A percentile compares a stretch with the other conserved stretches of the same genome.
These are phyloP conservation scores for Argya squamiceps DNA, from an alignment of 2,797 vertebrate species.

Conservation along the genomic window DNA sequence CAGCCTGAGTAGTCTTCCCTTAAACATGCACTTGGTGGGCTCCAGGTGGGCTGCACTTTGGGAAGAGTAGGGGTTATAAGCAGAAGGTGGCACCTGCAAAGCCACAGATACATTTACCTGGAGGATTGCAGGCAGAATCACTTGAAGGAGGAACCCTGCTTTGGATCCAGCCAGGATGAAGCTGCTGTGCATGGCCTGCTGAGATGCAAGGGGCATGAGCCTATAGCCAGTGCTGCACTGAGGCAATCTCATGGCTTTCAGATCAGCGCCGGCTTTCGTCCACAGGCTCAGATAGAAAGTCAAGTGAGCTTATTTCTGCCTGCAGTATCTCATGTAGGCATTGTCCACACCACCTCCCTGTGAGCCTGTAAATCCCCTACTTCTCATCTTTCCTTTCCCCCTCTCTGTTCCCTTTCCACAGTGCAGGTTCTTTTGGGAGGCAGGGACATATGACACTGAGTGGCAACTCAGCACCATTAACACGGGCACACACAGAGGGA, in stretches of 20 bases:
- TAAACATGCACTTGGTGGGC: neutral
- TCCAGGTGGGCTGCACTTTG: neutral
- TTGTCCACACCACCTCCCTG: neutral
- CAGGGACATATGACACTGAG: neutral
- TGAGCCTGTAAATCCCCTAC: neutral
- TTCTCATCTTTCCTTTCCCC: neutral
- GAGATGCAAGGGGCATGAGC: neutral
- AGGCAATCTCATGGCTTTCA: neutral
- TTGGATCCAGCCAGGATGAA: neutral
- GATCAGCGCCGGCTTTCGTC: neutral
- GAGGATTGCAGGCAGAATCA: neutral
- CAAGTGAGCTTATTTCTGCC: neutral
- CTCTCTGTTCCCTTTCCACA: neutral
- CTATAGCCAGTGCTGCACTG: neutral
- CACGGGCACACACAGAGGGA: accelerated
- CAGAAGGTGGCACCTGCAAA: neutral
- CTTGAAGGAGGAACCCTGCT: neutral
- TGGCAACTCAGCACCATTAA: neutral
- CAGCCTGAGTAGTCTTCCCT: neutral
- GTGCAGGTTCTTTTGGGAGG: neutral
- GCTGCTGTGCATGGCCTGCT: neutral
- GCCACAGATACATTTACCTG: accelerated
- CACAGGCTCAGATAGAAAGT: accelerated
- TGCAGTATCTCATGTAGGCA: neutral
- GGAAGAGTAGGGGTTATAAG: neutral